A percentile compares a stretch with the other conserved stretches of the same genome.
Evolutionary conservation across 1,140 invertebrate genomes (phyloP).

Genomic region (Pollicipes pollicipes): DNA sequence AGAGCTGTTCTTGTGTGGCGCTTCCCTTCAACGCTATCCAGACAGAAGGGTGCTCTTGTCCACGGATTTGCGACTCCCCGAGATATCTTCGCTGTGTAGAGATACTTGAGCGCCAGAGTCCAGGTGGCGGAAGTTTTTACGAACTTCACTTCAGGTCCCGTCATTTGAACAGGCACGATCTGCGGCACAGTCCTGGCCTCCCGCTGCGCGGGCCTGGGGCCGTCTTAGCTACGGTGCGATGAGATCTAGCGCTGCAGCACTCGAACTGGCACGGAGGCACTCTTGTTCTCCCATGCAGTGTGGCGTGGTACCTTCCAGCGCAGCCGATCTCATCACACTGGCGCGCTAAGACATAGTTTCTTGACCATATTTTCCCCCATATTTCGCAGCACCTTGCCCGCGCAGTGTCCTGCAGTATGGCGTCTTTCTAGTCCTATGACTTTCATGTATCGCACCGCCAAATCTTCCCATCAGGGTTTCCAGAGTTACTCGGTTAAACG

Average conservation of each 20-base stretch:
- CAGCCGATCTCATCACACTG: background rate
- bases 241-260: background rate
- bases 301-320: background rate
- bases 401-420: background rate
- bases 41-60: too few relatives aligned
- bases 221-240: background rate
- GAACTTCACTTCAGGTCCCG: too few relatives aligned
- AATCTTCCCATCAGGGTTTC: background rate
- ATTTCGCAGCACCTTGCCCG: background rate
- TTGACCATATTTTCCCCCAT: background rate
- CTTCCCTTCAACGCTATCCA: too few relatives aligned
- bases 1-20: too few relatives aligned
- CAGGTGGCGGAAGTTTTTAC: too few relatives aligned
- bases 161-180: too few relatives aligned
- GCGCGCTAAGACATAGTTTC: background rate
- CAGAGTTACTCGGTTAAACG: background rate
- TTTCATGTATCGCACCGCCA: background rate
- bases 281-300: background rate
- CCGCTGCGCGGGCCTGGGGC: too few relatives aligned
- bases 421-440: background rate
- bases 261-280: background rate
- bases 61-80: too few relatives aligned
- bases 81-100: too few relatives aligned
- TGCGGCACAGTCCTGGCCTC: background rate
- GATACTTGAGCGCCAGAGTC: too few relatives aligned